Evolutionary conservation across 2,888 invertebrate species (phyloP).

Genomic region (Hydriomena furcata): DNA sequence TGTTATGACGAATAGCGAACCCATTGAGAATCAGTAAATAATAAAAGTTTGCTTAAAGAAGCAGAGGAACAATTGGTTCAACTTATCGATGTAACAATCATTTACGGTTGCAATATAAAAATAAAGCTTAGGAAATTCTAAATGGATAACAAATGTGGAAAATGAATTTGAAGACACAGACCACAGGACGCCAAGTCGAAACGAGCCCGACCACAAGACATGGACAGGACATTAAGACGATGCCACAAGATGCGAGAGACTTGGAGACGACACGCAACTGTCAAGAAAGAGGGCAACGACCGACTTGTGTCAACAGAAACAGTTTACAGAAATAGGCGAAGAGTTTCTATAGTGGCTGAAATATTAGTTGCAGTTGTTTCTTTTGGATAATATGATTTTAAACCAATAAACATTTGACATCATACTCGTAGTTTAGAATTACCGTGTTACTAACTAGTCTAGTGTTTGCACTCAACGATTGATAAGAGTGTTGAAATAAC

Average conservation of each 20-base stretch:
- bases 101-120: not conserved
- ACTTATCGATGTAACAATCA: not conserved
- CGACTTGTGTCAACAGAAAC: constrained; percentile 46
- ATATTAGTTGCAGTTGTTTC: constrained; percentile 9
- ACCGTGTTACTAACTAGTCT: not conserved
- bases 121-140: not conserved
- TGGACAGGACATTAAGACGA: constrained; percentile 17
- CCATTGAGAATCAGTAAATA: too few species aligned
- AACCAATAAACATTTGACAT: too few species aligned
- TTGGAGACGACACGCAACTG: constrained; percentile 29
- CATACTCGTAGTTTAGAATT: too few species aligned
- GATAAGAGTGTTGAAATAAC: constrained; percentile 15
- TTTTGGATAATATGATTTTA: too few species aligned
- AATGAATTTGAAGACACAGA: constrained; percentile 30
- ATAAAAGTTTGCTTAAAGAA: too few species aligned
- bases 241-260: constrained; percentile 32
- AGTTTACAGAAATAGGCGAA: constrained; percentile 37
- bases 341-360: constrained; percentile 19
- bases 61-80: not conserved
- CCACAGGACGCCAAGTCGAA: constrained; percentile 46
- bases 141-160: constrained; percentile 13
- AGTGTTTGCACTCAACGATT: constrained; percentile 9
- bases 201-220: constrained; percentile 46
- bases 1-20: too few species aligned
- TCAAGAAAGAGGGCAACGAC: constrained; percentile 42